These are phyloP conservation scores for Pelochelys cantorii DNA, from an alignment of 2,797 vertebrate species.

Conservation along the genomic window DNA sequence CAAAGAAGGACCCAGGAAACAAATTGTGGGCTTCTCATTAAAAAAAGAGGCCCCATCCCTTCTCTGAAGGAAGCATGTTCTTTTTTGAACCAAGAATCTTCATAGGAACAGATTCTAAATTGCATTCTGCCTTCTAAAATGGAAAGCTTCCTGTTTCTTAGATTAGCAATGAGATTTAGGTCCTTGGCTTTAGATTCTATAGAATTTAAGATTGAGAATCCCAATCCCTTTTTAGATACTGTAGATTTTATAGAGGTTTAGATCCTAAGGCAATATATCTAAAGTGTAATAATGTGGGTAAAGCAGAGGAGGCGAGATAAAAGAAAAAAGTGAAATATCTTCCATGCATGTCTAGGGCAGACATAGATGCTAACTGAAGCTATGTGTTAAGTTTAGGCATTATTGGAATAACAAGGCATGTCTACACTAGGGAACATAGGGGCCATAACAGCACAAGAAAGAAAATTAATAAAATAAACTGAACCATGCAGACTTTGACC, in stretches of 20 bases:
- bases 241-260: no score
- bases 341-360: slow-evolving; percentile 11
- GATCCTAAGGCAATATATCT: slow-evolving; percentile 23
- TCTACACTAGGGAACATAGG: neutral
- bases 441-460: neutral
- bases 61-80: fast-evolving
- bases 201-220: no score
- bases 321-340: neutral
- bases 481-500: neutral
- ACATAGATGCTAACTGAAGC: neutral
- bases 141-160: slow-evolving; percentile 59
- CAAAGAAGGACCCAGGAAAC: fast-evolving
- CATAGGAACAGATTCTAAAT: slow-evolving; percentile 34
- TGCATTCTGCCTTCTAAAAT: slow-evolving; percentile 13
- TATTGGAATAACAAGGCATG: slow-evolving; percentile 24
- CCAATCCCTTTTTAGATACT: neutral
- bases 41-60: fast-evolving
- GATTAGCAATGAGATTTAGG: slow-evolving; percentile 51
- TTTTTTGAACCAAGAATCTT: neutral
- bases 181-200: slow-evolving; percentile 13
- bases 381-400: fast-evolving
- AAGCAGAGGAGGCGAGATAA: slow-evolving; percentile 51
- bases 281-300: neutral
- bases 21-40: fast-evolving
- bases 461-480: slow-evolving; percentile 41